These are phyloP conservation scores for Pollachius pollachius DNA, from an alignment of 2,113 vertebrate species.

Conservation along the genomic window DNA sequence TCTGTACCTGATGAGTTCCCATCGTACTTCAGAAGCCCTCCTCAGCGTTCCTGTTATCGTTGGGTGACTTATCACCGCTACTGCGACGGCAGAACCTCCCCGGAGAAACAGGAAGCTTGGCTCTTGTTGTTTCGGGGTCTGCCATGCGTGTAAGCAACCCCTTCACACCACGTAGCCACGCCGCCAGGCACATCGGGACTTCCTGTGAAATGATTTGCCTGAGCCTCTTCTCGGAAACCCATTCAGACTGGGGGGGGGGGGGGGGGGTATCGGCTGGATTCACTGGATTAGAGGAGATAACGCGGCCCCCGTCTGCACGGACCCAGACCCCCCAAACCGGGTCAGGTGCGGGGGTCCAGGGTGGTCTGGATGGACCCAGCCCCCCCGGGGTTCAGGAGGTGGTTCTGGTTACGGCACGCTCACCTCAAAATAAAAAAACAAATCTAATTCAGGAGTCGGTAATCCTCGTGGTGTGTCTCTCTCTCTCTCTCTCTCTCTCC, in stretches of 20 bases:
- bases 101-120: too few relatives aligned
- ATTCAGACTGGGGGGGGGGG: not conserved
- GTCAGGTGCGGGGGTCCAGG: slow-evolving; percentile 1
- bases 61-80: too few relatives aligned
- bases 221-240: too few relatives aligned
- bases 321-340: slow-evolving; percentile 16
- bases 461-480: slow-evolving; percentile 27
- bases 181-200: too few relatives aligned
- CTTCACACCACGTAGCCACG: too few relatives aligned
- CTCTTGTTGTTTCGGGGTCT: too few relatives aligned
- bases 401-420: slow-evolving; percentile 38
- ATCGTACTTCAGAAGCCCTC: too few relatives aligned
- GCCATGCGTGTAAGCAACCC: too few relatives aligned
- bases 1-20: too few relatives aligned
- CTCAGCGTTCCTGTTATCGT: too few relatives aligned
- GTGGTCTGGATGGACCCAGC: not conserved
- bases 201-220: too few relatives aligned
- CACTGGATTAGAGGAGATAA: slow-evolving; percentile 27
- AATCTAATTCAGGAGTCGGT: slow-evolving; percentile 53
- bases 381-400: slow-evolving; percentile 20
- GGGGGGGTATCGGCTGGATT: slow-evolving; percentile 3
- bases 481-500: not conserved
- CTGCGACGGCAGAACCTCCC: too few relatives aligned
- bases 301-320: not conserved
- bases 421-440: slow-evolving; percentile 4